A percentile compares a stretch with the other conserved stretches of the same genome.
Conservation (phyloP, 2,888 invertebrate species). For the Rhogogaster chlorosoma region DNA sequence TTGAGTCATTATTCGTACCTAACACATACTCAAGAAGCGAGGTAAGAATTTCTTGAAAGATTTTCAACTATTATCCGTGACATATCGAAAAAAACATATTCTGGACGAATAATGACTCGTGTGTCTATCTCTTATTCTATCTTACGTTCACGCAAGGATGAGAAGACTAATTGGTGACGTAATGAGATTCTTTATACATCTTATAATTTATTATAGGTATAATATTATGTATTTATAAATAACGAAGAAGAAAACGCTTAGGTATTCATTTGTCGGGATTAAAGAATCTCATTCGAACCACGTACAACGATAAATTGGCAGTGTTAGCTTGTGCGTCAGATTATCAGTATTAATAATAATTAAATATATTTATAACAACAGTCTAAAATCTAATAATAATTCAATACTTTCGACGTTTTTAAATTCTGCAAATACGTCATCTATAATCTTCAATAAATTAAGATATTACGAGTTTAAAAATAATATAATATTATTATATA, state of each 20-base stretch:
- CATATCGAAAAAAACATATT: neutral
- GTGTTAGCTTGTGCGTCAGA: conserved; percentile 20
- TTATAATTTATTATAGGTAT: neutral
- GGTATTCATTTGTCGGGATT: neutral
- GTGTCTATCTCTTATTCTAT: conserved; percentile 5
- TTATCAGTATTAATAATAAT: conserved; percentile 15
- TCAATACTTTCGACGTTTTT: conserved; percentile 6
- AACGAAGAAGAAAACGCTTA: neutral
- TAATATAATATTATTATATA: conserved; percentile 3
- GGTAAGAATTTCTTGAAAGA: conserved; percentile 2
- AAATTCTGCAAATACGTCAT: conserved; percentile 15
- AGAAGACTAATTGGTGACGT: conserved; percentile 31
- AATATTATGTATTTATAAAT: neutral
- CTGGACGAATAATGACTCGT: conserved; percentile 23
- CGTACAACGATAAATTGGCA: conserved; percentile 41
- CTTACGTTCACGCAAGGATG: neutral
- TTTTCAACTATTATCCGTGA: neutral
- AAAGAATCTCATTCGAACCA: conserved; percentile 24
- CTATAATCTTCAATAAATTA: conserved; percentile 64
- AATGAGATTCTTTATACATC: conserved; percentile 17
- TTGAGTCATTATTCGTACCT: conserved; percentile 18
- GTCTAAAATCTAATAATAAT: conserved; percentile 25
- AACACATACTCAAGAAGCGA: neutral
- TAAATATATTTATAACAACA: conserved; percentile 23
- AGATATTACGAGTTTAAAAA: conserved; percentile 51